Evolutionary conservation across 30 jellyfish, hydroid and myxozoan genomes (phyloP).

Genomic region (Pseudorhiza aurosa): DNA sequence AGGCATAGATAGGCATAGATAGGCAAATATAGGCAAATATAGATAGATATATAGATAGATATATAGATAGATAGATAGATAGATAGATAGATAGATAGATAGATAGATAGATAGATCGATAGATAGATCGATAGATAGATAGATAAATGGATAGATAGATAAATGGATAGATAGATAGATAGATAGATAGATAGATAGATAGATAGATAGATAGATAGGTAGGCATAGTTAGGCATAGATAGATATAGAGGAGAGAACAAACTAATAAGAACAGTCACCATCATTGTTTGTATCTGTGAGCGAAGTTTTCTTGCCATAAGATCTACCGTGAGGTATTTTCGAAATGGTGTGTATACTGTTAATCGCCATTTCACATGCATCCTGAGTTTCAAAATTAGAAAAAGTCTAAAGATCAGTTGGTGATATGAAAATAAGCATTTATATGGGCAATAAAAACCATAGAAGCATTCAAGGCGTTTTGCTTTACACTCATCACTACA

Average conservation of each 20-base stretch:
- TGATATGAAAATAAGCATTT: neutral
- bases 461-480: no score
- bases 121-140: no score
- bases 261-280: neutral
- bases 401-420: neutral
- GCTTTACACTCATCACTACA: no score
- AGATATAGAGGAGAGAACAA: no score
- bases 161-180: neutral
- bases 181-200: neutral
- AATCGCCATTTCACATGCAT: conserved; percentile 24
- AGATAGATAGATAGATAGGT: no score
- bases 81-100: neutral
- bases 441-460: no score
- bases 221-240: no score
- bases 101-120: neutral
- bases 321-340: neutral
- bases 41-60: no score
- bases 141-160: no score
- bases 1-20: no score
- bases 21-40: no score
- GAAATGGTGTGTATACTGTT: conserved; percentile 1
- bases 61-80: no score
- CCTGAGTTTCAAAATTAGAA: neutral
- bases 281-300: neutral
- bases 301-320: neutral